These are phyloP conservation scores for Clamator glandarius DNA, from an alignment of 2,797 vertebrate species.

Conservation along the genomic window DNA sequence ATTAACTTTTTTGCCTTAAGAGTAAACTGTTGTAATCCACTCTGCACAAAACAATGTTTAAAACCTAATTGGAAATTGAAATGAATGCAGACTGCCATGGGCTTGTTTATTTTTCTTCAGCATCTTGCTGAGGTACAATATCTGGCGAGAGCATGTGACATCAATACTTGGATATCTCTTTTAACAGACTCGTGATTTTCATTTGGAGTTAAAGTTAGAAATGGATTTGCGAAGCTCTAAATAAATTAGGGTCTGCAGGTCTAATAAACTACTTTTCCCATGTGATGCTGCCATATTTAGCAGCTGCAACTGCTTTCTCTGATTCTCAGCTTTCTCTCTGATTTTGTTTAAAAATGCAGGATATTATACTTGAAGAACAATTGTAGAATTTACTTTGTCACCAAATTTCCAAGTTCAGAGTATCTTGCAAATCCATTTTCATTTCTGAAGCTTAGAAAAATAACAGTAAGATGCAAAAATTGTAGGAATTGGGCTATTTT, in stretches of 20 bases:
- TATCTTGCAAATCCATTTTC: background rate
- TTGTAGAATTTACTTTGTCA: background rate
- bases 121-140: background rate
- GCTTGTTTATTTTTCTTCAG: background rate
- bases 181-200: background rate
- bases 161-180: background rate
- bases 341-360: background rate
- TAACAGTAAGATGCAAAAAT: background rate
- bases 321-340: background rate
- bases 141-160: background rate
- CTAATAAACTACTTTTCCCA: background rate
- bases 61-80: background rate
- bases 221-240: background rate
- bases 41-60: background rate
- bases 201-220: background rate
- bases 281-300: background rate
- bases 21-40: background rate
- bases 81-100: background rate
- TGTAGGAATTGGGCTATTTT: background rate
- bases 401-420: background rate
- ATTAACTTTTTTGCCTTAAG: background rate
- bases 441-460: background rate
- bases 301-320: background rate
- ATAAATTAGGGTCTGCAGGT: background rate
- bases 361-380: background rate